Conservation (phyloP, 2,113 vertebrate genomes). For the Ictidomys tridecemlineatus region DNA sequence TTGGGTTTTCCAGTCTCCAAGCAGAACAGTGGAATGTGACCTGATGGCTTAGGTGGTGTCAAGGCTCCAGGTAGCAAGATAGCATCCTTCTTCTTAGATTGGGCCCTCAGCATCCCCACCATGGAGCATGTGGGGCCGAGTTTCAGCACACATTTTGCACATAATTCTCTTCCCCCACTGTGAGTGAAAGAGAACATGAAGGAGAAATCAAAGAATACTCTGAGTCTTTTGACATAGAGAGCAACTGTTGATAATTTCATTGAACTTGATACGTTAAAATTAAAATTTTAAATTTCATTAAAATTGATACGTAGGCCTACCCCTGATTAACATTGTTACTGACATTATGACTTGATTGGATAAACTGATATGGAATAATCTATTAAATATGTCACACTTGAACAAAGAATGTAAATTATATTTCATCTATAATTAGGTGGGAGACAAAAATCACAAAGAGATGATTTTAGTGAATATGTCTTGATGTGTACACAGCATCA, state of each 20-base stretch:
- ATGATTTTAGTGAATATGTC: slow-evolving; percentile 59
- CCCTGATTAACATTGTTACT: slow-evolving; percentile 87
- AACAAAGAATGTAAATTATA: slow-evolving; percentile 84
- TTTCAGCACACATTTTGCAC: not conserved
- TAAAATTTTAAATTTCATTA: too few species aligned
- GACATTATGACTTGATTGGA: slow-evolving; percentile 87
- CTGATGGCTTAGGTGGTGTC: not conserved
- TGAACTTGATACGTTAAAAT: slow-evolving; percentile 84
- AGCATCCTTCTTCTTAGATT: not conserved
- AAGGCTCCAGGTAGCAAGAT: not conserved
- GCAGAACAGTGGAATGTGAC: not conserved
- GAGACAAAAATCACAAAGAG: slow-evolving; percentile 84
- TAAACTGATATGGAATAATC: slow-evolving; percentile 77
- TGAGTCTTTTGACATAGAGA: too few species aligned
- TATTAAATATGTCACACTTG: slow-evolving; percentile 83
- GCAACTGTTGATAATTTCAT: slow-evolving; percentile 83
- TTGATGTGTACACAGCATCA: not conserved
- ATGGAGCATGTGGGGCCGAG: not conserved
- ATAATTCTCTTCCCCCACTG: not conserved
- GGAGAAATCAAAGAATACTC: too few species aligned
- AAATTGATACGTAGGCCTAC: slow-evolving; percentile 79
- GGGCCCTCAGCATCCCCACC: not conserved
- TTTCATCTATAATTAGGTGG: slow-evolving; percentile 87
- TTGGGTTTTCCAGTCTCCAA: not conserved
- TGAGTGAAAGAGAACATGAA: too few species aligned